Base-by-base conservation (phyloP, 1,140 invertebrate species). In the Asbolus verrucosus region DNA sequence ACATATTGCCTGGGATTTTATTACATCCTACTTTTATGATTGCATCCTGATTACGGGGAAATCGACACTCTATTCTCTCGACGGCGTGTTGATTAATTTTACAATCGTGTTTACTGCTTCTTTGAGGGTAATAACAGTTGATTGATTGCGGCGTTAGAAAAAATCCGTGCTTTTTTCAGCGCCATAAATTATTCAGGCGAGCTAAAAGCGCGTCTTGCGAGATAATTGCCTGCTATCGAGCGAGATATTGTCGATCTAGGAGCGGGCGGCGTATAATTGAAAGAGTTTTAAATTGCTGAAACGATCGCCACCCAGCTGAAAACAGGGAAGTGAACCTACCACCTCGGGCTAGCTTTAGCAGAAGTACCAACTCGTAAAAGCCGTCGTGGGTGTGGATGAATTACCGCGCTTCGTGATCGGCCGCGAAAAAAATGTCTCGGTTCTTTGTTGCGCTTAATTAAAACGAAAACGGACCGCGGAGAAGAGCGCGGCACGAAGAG, bases 1-100 rank as follows among this genome's bases (percentile, higher is more conserved):
- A 67, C 73, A 74, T 76, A 75, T 77, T 74, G 74, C 67, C 63
- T 38, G 24, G 9, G 46, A 67, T 66, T 67, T 70, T 66, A 67
- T 54, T 70, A 70, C 41, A 39, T 33, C 19, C n/a, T 5, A 14
- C 27, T 66, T 71, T 71, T 74, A 72, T 74, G 70, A 74, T 72
- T 72, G 65, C 65, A 46, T 70, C 65, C 41, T 73, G 71, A 76
- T 67, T 66, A 41, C 19, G 24, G 39, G 33, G 33, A 41, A 63
- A 54, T 54, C 46, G 19, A 24, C 18, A 19, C n/a, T 41, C 39
- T 41, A 41, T 41, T 41, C 13, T 41, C 13, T 6, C 16, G 43
- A 50, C 43, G 43, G 15, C 15, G 19, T 8, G 16, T 54, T 54
- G 21, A 54, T 54, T 54, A 54, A 54, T 54, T 54, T 27, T 24